Conservation (phyloP, 1,140 invertebrate species). For the Cotesia typhae region DNA sequence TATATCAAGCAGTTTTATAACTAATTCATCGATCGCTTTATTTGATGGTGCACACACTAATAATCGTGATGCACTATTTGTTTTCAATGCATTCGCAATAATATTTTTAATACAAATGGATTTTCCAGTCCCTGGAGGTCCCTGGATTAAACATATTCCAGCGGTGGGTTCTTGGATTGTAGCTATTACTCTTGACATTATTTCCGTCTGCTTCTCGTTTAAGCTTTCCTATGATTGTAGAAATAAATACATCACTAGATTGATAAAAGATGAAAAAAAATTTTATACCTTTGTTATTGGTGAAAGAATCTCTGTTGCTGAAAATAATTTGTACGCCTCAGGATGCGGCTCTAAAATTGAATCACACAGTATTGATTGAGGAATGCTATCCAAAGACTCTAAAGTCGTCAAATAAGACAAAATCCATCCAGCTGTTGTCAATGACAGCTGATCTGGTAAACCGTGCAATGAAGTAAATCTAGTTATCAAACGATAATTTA, state of each 20-base stretch:
- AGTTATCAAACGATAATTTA: too few species aligned
- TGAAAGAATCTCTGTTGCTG: too few species aligned
- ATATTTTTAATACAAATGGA: constrained; percentile 27
- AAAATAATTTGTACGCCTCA: too few species aligned
- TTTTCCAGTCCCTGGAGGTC: constrained; percentile 29
- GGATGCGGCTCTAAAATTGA: too few species aligned
- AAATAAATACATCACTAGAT: too few species aligned
- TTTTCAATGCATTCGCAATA: constrained; percentile 20
- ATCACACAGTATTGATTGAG: not conserved
- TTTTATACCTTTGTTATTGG: too few species aligned
- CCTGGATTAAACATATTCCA: constrained; percentile 13
- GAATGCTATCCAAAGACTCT: not conserved
- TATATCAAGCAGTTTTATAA: constrained; percentile 1
- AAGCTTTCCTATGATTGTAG: not conserved
- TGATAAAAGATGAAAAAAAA: too few species aligned
- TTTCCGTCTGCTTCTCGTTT: not conserved
- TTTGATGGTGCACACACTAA: constrained; percentile 23
- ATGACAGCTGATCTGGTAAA: too few species aligned
- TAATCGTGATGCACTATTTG: constrained; percentile 27
- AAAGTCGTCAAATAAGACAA: not conserved
- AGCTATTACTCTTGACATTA: not conserved
- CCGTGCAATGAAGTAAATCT: too few species aligned
- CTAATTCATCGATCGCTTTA: constrained; percentile 18
- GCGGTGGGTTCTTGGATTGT: not conserved
- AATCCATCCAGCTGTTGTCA: too few species aligned